Percentiles rank a stretch among this genome's conserved stretches.
These are phyloP conservation scores for Acanthopagrus latus DNA, from an alignment of 2,797 vertebrate species.

Conservation along the genomic window DNA sequence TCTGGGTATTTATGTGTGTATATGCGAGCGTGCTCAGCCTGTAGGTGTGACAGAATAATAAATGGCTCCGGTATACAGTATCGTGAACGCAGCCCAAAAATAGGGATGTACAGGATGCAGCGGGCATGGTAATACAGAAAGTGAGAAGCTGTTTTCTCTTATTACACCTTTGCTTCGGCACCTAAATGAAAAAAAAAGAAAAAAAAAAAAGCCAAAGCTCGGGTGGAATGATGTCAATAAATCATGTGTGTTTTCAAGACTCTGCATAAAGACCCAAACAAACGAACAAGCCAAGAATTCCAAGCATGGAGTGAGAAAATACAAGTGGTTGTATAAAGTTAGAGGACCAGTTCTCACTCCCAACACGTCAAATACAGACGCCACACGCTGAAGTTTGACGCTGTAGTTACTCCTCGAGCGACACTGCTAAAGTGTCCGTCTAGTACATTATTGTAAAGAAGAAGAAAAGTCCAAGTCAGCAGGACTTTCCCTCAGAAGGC, in stretches of 20 bases:
- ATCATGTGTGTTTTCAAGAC: slow-evolving; percentile 47
- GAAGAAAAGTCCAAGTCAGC: no score
- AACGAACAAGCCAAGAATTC: slow-evolving; percentile 20
- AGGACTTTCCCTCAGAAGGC: no score
- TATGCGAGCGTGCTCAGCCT: slow-evolving; percentile 33
- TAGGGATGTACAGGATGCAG: slow-evolving; percentile 38
- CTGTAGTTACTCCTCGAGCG: no score
- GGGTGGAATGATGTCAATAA: slow-evolving; percentile 58
- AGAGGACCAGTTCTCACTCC: no score
- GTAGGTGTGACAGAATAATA: slow-evolving; percentile 74
- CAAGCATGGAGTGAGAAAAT: not conserved
- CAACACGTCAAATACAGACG: no score
- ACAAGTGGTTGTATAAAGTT: not conserved
- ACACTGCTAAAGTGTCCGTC: no score
- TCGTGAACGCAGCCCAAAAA: slow-evolving; percentile 47
- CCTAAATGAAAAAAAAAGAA: slow-evolving; percentile 17
- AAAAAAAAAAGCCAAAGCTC: not conserved
- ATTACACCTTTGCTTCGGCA: slow-evolving; percentile 39
- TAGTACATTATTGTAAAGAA: no score
- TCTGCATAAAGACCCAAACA: slow-evolving; percentile 32
- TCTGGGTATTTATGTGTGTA: slow-evolving; percentile 26
- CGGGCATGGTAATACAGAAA: slow-evolving; percentile 50
- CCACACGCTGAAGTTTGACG: no score
- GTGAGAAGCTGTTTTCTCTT: slow-evolving; percentile 33
- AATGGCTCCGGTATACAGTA: slow-evolving; percentile 58